phyloP scores from a whole-genome alignment of 2,888 invertebrate genomes.

The Meloe dianella region DNA sequence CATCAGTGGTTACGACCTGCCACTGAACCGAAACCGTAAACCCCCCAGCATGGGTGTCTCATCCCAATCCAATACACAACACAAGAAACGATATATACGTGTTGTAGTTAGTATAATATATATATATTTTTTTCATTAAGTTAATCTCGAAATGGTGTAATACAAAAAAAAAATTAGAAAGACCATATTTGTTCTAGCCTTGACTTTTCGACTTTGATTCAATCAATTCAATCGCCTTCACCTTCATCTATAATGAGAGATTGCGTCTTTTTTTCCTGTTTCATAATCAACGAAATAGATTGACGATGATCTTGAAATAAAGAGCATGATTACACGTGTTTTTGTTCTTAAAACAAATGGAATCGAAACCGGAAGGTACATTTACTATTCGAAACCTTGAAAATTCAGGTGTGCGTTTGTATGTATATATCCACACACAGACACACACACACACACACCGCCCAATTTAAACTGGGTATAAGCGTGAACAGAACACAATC shows the following conservation, averaged over 20 bases:
- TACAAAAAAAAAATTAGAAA: neutral
- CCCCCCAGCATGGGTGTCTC: conserved; percentile 20
- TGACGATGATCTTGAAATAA: neutral
- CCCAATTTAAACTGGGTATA: neutral
- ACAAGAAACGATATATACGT: too few relatives aligned
- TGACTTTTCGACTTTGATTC: conserved; percentile 7
- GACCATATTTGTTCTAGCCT: neutral
- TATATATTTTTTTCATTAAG: too few relatives aligned
- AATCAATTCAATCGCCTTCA: conserved; percentile 2
- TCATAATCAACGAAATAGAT: conserved; percentile 5
- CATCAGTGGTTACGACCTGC: conserved; percentile 47
- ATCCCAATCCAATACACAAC: neutral
- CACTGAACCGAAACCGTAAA: conserved; percentile 42
- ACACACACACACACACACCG: too few relatives aligned
- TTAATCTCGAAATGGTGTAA: too few relatives aligned
- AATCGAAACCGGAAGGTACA: conserved; percentile 2
- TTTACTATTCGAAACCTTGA: conserved; percentile 1
- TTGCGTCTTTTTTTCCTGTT: conserved; percentile 3
- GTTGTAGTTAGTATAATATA: too few relatives aligned
- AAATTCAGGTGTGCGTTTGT: neutral
- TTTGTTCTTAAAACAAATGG: neutral
- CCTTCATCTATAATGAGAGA: conserved; percentile 8
- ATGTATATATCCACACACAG: neutral
- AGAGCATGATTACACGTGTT: neutral
- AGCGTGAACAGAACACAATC: neutral